Evolutionary conservation across 2,888 invertebrate genomes (phyloP).

Genomic region (Limnephilus auricula): DNA sequence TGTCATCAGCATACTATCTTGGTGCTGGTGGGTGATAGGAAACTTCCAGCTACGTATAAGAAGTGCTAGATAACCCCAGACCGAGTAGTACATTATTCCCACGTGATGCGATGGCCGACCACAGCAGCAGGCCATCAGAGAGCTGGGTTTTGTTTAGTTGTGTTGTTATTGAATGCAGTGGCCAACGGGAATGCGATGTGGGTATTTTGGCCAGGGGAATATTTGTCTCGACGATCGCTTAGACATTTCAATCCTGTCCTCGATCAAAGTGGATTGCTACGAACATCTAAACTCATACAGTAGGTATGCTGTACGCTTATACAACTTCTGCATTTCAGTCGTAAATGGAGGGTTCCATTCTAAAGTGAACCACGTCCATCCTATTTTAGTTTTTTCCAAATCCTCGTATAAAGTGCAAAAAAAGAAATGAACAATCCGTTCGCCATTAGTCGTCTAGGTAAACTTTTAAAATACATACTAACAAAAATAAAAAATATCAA

Average conservation of each 20-base stretch:
- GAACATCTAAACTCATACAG: slow-evolving; percentile 1
- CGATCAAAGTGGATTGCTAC: slow-evolving; percentile 53
- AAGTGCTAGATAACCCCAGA: neutral
- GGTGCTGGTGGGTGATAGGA: neutral
- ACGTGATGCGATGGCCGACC: neutral
- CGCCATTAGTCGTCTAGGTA: too few species aligned
- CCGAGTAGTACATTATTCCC: neutral
- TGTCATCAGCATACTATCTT: neutral
- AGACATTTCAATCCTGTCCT: slow-evolving; percentile 57
- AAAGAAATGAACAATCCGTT: too few species aligned
- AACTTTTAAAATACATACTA: too few species aligned
- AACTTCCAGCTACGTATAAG: neutral
- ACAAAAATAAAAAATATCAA: too few species aligned
- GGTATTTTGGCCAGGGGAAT: slow-evolving; percentile 47
- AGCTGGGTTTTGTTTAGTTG: slow-evolving; percentile 16
- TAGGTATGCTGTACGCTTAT: neutral
- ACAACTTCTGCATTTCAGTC: neutral
- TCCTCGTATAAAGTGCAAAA: too few species aligned
- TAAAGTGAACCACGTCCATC: too few species aligned
- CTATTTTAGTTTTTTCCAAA: too few species aligned
- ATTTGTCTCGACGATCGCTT: slow-evolving; percentile 47
- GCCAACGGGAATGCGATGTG: slow-evolving; percentile 13
- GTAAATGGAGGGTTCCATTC: neutral
- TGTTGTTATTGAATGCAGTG: slow-evolving; percentile 47
- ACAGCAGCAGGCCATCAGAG: neutral